Conservation (phyloP, 2,888 invertebrate genomes). For the Acleris holmiana region DNA sequence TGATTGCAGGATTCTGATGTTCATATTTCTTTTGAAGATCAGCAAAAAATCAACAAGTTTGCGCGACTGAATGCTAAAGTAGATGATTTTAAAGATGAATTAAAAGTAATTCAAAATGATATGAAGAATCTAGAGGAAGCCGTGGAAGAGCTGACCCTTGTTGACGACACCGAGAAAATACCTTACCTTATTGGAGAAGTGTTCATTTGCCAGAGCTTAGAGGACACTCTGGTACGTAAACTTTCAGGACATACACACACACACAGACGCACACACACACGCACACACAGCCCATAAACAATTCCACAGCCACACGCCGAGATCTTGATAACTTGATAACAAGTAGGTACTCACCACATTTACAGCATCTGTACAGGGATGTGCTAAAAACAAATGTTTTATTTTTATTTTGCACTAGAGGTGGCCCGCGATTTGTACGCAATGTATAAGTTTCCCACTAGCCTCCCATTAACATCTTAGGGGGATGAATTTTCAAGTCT, state of each 20-base stretch:
- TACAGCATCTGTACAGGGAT: too few species aligned
- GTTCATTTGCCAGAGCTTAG: slow-evolving; percentile 91
- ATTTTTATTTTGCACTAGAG: too few species aligned
- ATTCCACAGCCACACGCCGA: too few species aligned
- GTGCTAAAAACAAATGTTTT: too few species aligned
- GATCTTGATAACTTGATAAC: too few species aligned
- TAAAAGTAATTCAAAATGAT: slow-evolving; percentile 94
- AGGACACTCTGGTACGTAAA: slow-evolving; percentile 88
- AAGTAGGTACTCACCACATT: too few species aligned
- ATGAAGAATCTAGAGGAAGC: slow-evolving; percentile 97
- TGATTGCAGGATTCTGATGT: slow-evolving; percentile 91
- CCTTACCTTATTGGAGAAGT: slow-evolving; percentile 96
- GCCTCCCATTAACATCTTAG: too few species aligned
- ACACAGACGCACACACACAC: too few species aligned
- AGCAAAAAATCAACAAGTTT: slow-evolving; percentile 98
- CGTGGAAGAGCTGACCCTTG: slow-evolving; percentile 91
- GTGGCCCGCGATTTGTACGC: too few species aligned
- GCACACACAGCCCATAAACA: too few species aligned
- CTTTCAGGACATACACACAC: not conserved
- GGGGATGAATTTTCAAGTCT: too few species aligned
- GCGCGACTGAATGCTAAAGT: slow-evolving; percentile 96
- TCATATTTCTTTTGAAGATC: slow-evolving; percentile 97
- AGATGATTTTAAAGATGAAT: slow-evolving; percentile 94
- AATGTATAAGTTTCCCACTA: too few species aligned
- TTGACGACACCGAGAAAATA: slow-evolving; percentile 90